Evolutionary conservation across 2,888 invertebrate species (phyloP), one percentile per base, ranked within the genome.

Genomic region (Pammene aurita): DNA sequence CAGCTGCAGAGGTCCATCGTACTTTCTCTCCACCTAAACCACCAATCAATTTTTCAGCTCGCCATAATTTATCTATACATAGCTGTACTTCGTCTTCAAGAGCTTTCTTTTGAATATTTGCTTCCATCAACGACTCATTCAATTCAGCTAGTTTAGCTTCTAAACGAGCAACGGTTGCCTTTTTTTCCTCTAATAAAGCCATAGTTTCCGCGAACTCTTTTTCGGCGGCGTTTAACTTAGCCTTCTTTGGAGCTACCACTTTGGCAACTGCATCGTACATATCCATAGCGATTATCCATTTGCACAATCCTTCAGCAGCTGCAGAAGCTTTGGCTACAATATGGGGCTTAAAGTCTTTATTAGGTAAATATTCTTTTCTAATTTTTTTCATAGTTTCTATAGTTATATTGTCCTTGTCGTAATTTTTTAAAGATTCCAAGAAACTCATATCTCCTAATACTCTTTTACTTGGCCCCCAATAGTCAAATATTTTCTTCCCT

Each of bases 281-380:
- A 80, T 97, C 97, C 95, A 98, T 96, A 0, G 97, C 97, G 73
- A 96, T 94, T 62, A 98, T 96, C 98, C 98, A 98, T 83, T 96
- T 96, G 84, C 97, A 97, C 50, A 97, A 91, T 63, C 98, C 98
- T 90, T 98, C 98, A 26, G 98, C 98, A 4, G 99, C 99, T 73
- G 97, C 95, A 0, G 98, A 98, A 0, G 98, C 98, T 87, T 97
- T 97, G 13, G 96, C 96, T 66, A 97, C 96, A 66, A 96, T 94
- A 70, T 94, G 92, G 1, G 97, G 97, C 76, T 96, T 96, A 83
- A 97, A 97, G 78, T 96, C 95, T 79, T 95, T 95, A 81, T 97
- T 94, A 0, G 94, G 94, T 42, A 96, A 87, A 84, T 95, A 97
- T 78, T 96, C 96, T 80, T 95, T 95, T 73, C 96, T 90, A 74